These are phyloP conservation scores for Brachynemurus nebulosus DNA, from an alignment of 2,888 invertebrate species.

Conservation along the genomic window DNA sequence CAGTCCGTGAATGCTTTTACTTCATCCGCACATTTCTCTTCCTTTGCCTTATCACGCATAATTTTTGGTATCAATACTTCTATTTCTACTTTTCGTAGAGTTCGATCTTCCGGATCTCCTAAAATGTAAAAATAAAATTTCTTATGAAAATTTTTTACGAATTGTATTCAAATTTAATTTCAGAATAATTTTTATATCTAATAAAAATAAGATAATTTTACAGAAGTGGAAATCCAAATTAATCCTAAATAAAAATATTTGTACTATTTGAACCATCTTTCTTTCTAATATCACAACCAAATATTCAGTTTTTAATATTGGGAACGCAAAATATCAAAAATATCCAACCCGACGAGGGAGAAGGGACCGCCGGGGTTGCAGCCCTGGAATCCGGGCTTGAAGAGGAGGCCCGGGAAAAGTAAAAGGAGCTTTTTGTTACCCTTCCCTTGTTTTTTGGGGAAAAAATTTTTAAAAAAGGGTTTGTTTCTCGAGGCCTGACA, in stretches of 20 bases:
- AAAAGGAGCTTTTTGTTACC: too few relatives aligned
- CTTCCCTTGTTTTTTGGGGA: too few relatives aligned
- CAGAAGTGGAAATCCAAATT: conserved; percentile 4
- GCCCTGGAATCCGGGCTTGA: too few relatives aligned
- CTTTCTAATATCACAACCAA: too few relatives aligned
- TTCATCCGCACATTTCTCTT: conserved; percentile 61
- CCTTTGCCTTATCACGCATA: conserved; percentile 69
- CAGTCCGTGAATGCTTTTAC: conserved; percentile 58
- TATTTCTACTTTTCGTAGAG: conserved; percentile 73
- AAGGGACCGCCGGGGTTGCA: too few relatives aligned
- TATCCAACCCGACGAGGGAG: too few relatives aligned
- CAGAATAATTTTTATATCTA: conserved; percentile 11
- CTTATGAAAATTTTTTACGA: background rate
- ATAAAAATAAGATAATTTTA: conserved; percentile 6
- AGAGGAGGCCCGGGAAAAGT: too few relatives aligned
- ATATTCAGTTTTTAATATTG: too few relatives aligned
- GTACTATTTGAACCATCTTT: too few relatives aligned
- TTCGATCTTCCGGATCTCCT: conserved; percentile 77
- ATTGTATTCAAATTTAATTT: background rate
- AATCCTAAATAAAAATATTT: background rate
- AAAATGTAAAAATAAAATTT: conserved; percentile 19
- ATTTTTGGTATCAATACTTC: conserved; percentile 82
- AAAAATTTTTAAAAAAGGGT: too few relatives aligned
- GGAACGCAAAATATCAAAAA: too few relatives aligned
- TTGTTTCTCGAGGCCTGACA: too few relatives aligned